Base-by-base conservation (phyloP, 2,797 vertebrate species). In the Pipistrellus pygmaeus region DNA sequence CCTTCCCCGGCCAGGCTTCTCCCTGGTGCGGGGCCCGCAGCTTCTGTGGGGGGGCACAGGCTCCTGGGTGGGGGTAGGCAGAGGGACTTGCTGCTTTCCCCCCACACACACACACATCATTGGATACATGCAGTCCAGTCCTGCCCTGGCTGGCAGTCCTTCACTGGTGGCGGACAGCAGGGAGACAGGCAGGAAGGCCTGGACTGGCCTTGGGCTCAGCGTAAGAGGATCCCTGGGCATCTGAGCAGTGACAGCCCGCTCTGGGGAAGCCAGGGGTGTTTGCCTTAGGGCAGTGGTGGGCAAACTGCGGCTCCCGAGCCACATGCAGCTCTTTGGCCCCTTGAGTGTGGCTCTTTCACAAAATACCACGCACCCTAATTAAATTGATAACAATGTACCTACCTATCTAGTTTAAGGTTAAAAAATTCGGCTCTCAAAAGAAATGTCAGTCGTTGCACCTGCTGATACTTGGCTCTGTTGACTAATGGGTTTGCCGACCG, bases 131-230 rank as follows among this genome's bases (percentile, higher is more conserved):
- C 46, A 46, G 32, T 55, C 87, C 27, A 32, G 30, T 71, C 32
- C 76, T 72, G 35, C 23, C 9, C 1, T 12, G 30, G 38, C 69
- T 72, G 18, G 25, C 38, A 6, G 27, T n/a, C 35, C 66, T 64
- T 17, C 78, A 66, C 90, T 78, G 38, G 85, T 85, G 91, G 93
- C 5, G 83, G 93, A 72, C 85, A 75, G 73, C 91, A 69, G 81
- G 73, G 30, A 55, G 46, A 35, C 41, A 18, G 32, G 60, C 38
- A 38, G 78, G 17, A 17, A 48, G 96, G 90, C 94, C 95, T 23
- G 69, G 30, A 15, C 48, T 6, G 2, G 11, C 35, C 60, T 38
- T 41, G 38, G 12, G 25, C 15, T 93, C 72, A 1, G 21, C 62
- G 23, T 68, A 64, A 38, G 66, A 57, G 55, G n/a, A 57, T 10